Percentiles rank a stretch among this genome's conserved stretches.
Conservation (phyloP, 2,113 vertebrate genomes). For the Rana temporaria region DNA sequence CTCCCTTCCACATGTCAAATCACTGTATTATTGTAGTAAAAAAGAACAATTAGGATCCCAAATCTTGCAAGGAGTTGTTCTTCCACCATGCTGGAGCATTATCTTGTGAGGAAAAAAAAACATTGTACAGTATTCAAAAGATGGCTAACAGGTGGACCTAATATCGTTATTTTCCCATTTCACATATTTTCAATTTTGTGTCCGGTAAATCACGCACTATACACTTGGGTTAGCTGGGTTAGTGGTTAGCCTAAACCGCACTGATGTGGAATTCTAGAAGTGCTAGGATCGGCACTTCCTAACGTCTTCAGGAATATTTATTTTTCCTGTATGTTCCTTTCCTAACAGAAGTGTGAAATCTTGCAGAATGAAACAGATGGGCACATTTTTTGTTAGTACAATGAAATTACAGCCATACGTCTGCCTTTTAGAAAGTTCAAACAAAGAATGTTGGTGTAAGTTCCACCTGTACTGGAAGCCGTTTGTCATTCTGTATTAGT, state of each 20-base stretch:
- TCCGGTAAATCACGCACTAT: neutral
- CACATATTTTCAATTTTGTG: neutral
- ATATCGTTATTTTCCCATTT: neutral
- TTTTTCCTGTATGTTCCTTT: constrained; percentile 3
- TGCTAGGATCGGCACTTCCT: constrained; percentile 15
- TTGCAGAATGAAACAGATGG: neutral
- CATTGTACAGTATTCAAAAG: no score
- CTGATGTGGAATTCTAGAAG: neutral
- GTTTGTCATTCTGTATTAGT: neutral
- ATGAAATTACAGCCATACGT: no score
- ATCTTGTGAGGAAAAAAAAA: no score
- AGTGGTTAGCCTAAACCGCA: neutral
- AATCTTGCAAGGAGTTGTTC: no score
- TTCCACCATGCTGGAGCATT: no score
- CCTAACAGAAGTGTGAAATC: neutral
- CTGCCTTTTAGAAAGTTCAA: no score
- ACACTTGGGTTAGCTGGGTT: neutral
- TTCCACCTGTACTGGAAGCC: neutral
- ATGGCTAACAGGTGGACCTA: no score
- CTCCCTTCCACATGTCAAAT: no score
- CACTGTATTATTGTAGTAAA: no score
- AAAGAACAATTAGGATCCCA: no score
- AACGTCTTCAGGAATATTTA: neutral
- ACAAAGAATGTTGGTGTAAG: neutral
- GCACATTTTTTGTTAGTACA: neutral